phyloP scores from a whole-genome alignment of 1,140 invertebrate species.

The Rhopalosiphum padi region DNA sequence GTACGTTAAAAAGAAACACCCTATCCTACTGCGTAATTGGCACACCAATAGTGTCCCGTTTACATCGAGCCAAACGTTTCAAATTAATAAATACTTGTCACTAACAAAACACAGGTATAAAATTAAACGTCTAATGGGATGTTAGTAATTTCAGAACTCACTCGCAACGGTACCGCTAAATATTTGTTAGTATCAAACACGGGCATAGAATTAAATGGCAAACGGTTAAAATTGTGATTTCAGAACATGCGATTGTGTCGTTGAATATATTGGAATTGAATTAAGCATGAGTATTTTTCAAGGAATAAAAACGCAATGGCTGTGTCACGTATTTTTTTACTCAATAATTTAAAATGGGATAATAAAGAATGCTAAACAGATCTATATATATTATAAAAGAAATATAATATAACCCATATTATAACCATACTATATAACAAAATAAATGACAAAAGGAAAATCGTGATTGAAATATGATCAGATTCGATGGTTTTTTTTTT shows the following conservation, averaged over 20 bases:
- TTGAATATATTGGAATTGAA: background rate
- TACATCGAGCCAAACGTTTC: background rate
- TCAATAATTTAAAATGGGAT: constrained; percentile 5
- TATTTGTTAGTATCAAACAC: background rate
- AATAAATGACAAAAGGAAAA: background rate
- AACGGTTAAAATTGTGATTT: background rate
- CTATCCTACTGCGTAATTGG: background rate
- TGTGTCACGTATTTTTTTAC: constrained; percentile 28
- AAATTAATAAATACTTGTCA: constrained; percentile 22
- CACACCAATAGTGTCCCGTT: background rate
- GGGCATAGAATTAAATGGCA: background rate
- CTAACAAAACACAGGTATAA: background rate
- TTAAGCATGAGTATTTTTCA: background rate
- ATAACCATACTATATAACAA: background rate
- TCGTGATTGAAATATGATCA: constrained; percentile 39
- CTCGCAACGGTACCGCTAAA: background rate
- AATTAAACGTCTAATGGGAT: background rate
- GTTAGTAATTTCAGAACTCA: background rate
- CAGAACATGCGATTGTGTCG: background rate
- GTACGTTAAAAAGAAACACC: constrained; percentile 22
- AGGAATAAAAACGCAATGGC: background rate
- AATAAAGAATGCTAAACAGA: constrained; percentile 17
- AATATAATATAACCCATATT: constrained; percentile 7
- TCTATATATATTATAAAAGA: background rate
- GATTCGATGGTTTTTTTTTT: background rate